Conservation (phyloP, 2,113 vertebrate genomes). For the Ceratotherium simum region DNA sequence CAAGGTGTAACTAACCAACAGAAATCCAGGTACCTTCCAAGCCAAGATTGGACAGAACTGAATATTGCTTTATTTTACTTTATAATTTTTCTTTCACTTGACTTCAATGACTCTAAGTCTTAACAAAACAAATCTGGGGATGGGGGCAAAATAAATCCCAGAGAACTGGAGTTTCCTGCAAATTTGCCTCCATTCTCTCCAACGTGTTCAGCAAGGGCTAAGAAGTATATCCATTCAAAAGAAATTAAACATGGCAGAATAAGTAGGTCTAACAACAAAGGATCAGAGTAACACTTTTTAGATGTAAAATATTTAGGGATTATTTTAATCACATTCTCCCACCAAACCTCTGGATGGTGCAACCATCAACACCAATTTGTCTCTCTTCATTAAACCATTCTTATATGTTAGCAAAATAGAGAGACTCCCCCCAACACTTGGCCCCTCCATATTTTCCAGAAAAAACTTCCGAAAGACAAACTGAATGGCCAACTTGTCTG, state of each 20-base stretch:
- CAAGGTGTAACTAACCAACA: not conserved
- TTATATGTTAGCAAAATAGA: not conserved
- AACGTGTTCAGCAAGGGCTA: not conserved
- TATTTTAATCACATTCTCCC: conserved; percentile 18
- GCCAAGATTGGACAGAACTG: not conserved
- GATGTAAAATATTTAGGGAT: conserved; percentile 15
- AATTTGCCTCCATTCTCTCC: not conserved
- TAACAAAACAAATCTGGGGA: not conserved
- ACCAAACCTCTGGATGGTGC: not conserved
- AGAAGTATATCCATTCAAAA: not conserved
- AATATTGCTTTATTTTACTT: not conserved
- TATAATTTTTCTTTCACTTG: conserved; percentile 27
- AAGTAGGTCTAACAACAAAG: not conserved
- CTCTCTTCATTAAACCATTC: not conserved
- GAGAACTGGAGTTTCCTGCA: not conserved
- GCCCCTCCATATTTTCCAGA: not conserved
- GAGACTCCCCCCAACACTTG: not conserved
- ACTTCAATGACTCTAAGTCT: not conserved
- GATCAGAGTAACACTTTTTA: not conserved
- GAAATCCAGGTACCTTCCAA: not conserved
- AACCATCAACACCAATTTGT: not conserved
- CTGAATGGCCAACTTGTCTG: not conserved
- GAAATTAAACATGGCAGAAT: not conserved
- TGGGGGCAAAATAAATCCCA: not conserved
- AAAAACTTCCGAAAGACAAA: conserved; percentile 28